Evolutionary conservation across 2,113 vertebrate species (phyloP).

Genomic region (Cephalopterus ornatus): DNA sequence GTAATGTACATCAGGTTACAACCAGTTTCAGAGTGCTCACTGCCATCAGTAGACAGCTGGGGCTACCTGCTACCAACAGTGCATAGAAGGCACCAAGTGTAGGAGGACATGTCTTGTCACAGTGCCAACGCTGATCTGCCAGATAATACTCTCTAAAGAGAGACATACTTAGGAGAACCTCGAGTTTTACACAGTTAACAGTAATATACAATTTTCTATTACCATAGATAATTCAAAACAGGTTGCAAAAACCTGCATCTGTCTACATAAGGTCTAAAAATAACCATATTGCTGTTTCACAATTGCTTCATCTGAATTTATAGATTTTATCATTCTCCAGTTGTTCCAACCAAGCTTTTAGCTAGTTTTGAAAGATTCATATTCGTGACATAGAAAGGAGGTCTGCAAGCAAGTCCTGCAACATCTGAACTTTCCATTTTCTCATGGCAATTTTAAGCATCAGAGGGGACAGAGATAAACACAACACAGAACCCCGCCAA

Average conservation of each 20-base stretch:
- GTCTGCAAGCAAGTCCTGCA: not conserved
- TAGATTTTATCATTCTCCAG: not conserved
- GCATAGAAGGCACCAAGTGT: not conserved
- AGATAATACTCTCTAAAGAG: not conserved
- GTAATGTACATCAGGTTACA: not conserved
- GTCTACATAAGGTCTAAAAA: not conserved
- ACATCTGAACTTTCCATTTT: constrained; percentile 10
- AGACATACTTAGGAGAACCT: not conserved
- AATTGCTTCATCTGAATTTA: not conserved
- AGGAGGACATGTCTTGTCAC: not conserved
- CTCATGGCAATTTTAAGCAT: not conserved
- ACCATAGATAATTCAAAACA: not conserved
- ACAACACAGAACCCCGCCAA: not conserved
- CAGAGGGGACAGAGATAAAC: not conserved
- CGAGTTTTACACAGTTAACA: not conserved
- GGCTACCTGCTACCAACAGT: not conserved
- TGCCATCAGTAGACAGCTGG: not conserved
- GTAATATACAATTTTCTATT: not conserved
- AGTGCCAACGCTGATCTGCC: not conserved
- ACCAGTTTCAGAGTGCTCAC: not conserved
- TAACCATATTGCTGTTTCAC: not conserved
- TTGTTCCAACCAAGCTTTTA: not conserved
- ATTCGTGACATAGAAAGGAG: not conserved
- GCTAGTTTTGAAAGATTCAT: not conserved
- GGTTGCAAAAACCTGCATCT: not conserved